Conservation (phyloP, 2,888 invertebrate genomes). For the Eucera pruinosa region DNA sequence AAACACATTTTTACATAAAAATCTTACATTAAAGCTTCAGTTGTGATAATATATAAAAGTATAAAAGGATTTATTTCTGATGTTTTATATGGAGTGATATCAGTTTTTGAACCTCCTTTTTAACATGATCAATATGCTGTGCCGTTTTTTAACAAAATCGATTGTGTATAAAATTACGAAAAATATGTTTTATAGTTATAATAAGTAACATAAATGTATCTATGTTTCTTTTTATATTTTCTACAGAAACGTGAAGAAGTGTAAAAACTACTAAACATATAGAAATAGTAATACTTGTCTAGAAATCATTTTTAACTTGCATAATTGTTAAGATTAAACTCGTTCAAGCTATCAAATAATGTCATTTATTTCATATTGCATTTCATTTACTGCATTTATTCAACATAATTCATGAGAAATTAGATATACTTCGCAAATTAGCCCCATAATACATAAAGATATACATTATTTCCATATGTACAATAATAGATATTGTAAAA, state of each 20-base stretch:
- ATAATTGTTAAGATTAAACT: slow-evolving; percentile 16
- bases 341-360: slow-evolving; percentile 18
- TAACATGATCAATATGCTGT: slow-evolving; percentile 27
- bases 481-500: slow-evolving; percentile 25
- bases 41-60: slow-evolving; percentile 72
- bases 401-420: slow-evolving; percentile 19
- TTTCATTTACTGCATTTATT: slow-evolving; percentile 34
- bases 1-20: slow-evolving; percentile 36
- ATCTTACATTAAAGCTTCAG: slow-evolving; percentile 34
- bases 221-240: neutral
- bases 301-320: neutral
- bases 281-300: neutral
- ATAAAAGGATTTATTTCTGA: slow-evolving; percentile 66
- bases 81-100: slow-evolving; percentile 43
- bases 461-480: slow-evolving; percentile 36
- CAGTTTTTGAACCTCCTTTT: slow-evolving; percentile 43
- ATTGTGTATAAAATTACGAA: slow-evolving; percentile 28
- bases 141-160: slow-evolving; percentile 16
- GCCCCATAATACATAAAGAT: slow-evolving; percentile 39
- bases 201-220: slow-evolving; percentile 2
- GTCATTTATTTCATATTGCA: slow-evolving; percentile 28
- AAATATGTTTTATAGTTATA: slow-evolving; percentile 5
- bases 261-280: neutral
- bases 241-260: slow-evolving; percentile 12
- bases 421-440: slow-evolving; percentile 15